A percentile compares a stretch with the other conserved stretches of the same genome.
Evolutionary conservation across 2,113 vertebrate species (phyloP).

Genomic region (Pao palembangensis): DNA sequence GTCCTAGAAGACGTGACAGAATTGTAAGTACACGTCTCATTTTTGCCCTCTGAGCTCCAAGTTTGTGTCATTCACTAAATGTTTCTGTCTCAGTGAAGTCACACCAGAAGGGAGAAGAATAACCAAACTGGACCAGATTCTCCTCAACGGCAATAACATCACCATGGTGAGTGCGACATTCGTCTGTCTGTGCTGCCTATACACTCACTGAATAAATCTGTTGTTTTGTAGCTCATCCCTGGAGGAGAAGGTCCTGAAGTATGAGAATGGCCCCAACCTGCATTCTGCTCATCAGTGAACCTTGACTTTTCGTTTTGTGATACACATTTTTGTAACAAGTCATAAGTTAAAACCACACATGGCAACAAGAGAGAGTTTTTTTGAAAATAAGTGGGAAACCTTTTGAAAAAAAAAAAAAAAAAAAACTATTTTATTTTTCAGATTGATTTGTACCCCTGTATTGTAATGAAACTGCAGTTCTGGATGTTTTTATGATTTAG

Average conservation of each 20-base stretch:
- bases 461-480: too few species aligned
- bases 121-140: constrained; percentile 96
- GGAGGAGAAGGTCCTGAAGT: constrained; percentile 98
- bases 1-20: constrained; percentile 88
- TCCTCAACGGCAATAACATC: constrained; percentile 97
- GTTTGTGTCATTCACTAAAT: too few species aligned
- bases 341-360: constrained; percentile 2
- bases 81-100: constrained; percentile 80
- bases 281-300: constrained; percentile 15
- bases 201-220: not conserved
- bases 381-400: constrained; percentile 46
- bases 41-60: constrained; percentile 4
- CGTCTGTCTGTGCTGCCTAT: not conserved
- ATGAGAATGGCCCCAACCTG: constrained; percentile 39
- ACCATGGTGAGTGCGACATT: constrained; percentile 82
- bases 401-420: too few species aligned
- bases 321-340: constrained; percentile 50
- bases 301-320: not conserved
- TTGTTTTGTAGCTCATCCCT: constrained; percentile 84
- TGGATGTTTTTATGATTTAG: too few species aligned
- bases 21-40: constrained; percentile 74
- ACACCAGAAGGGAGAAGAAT: constrained; percentile 95
- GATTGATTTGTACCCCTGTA: not conserved
- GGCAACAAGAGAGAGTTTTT: not conserved
- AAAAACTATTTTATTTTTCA: constrained; percentile 3